A percentile compares a stretch with the other conserved stretches of the same genome.
Evolutionary conservation across 2,113 vertebrate genomes (phyloP).

Genomic region (Halcyon malimbica): DNA sequence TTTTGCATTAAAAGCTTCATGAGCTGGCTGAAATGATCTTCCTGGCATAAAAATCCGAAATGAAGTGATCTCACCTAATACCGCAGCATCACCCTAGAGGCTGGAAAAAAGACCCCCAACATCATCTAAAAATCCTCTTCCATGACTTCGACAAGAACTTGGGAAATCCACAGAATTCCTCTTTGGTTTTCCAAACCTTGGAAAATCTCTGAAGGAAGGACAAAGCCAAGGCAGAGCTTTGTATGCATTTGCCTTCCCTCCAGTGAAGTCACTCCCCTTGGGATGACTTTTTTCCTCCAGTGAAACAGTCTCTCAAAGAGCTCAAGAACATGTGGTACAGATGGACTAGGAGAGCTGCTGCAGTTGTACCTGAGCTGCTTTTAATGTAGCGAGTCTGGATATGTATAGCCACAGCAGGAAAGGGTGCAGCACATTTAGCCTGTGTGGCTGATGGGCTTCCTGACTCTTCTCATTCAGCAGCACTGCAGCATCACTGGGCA

Average conservation of each 20-base stretch:
- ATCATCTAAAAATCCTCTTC: background rate
- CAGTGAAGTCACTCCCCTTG: background rate
- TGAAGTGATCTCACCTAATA: background rate
- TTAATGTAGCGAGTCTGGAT: background rate
- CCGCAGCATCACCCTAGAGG: fast-evolving
- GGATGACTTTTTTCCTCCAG: background rate
- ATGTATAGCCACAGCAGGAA: background rate
- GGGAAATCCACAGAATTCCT: background rate
- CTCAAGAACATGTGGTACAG: background rate
- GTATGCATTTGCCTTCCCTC: fast-evolving
- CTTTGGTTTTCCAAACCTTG: background rate
- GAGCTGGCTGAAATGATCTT: background rate
- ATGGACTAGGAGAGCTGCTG: background rate
- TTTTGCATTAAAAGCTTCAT: background rate
- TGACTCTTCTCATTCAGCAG: background rate
- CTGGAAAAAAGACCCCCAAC: background rate
- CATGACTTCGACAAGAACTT: background rate
- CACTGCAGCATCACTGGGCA: background rate
- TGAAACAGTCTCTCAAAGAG: background rate
- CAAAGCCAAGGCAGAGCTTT: background rate
- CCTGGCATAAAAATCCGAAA: background rate
- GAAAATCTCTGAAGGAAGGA: background rate
- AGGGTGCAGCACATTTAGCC: background rate
- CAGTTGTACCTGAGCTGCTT: background rate
- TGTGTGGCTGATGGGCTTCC: background rate